Evolutionary conservation across 2,888 invertebrate genomes (phyloP), one percentile per base, ranked within the genome.

Genomic region (Smittia sp.): DNA sequence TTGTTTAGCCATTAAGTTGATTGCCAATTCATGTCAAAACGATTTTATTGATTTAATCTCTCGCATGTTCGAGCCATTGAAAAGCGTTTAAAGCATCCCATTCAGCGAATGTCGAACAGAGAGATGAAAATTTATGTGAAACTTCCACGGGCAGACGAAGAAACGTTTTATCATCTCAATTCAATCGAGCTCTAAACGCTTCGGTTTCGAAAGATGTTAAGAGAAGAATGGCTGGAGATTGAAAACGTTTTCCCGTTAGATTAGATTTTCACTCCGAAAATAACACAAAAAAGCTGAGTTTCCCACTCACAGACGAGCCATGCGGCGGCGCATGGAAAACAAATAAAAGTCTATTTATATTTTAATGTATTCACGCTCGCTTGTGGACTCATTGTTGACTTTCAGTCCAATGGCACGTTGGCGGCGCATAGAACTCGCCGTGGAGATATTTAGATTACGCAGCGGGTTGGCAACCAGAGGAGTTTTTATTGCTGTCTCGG

Each of bases 331-430:
- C 24, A 39, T 18, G 39, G 66, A 32, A 66, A 39, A 66, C 66
- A 66, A 66, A 66, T 39, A 66, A 32, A 66, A 63, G 27, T 63
- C 25, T 63, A 63, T 63, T 27, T 27, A 63, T 63, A 63, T 63
- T 63, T 63, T 27, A 63, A 63, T 63, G 63, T 27, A 63, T 63
- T 63, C 63, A 63, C 24, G 20, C 27, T 63, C 25, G 25, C n/a
- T 27, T 63, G 27, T 24, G 27, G 63, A 63, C 27, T 27, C 25
- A 63, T 63, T 63, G 63, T 63, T 63, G 63, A 63, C 20, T 27
- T 58, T 22, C 15, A 63, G 20, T 20, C 58, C 58, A 58, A 58
- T 58, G 58, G 58, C 58, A 58, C 58, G 58, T 58, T 58, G 22
- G 58, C 58, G 22, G 58, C 58, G 22, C 22, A 58, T 58, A 58